phyloP scores from a whole-genome alignment of 2,113 vertebrate genomes.

The Pelodiscus sinensis region DNA sequence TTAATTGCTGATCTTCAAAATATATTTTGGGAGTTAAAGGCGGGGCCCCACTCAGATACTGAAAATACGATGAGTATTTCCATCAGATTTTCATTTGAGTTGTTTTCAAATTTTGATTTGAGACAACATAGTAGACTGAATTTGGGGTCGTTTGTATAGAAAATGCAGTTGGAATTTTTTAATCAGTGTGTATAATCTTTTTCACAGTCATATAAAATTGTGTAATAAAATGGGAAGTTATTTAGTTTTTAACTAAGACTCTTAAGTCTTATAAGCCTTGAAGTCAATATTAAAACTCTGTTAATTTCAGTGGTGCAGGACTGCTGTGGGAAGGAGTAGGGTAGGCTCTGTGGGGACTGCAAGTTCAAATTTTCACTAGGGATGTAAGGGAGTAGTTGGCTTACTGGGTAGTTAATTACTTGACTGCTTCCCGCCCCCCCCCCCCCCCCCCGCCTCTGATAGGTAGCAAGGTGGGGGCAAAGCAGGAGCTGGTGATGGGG shows the following conservation, averaged over 20 bases:
- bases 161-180: background rate
- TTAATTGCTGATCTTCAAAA: background rate
- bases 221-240: background rate
- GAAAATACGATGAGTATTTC: background rate
- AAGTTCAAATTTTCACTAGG: background rate
- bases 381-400: too few relatives aligned
- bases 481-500: too few relatives aligned
- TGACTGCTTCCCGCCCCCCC: too few relatives aligned
- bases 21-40: background rate
- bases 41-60: rapidly evolving
- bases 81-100: rapidly evolving
- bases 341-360: background rate
- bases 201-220: background rate
- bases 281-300: background rate
- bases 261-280: too few relatives aligned
- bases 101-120: rapidly evolving
- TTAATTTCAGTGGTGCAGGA: background rate
- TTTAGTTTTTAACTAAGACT: background rate
- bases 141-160: background rate
- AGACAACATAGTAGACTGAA: background rate
- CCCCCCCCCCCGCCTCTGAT: too few relatives aligned
- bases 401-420: too few relatives aligned
- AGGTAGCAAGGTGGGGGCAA: too few relatives aligned
- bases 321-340: background rate
- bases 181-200: background rate